Evolutionary conservation across 2,888 invertebrate genomes (phyloP), one percentile per base, ranked within the genome.

Genomic region (Operophtera brumata): DNA sequence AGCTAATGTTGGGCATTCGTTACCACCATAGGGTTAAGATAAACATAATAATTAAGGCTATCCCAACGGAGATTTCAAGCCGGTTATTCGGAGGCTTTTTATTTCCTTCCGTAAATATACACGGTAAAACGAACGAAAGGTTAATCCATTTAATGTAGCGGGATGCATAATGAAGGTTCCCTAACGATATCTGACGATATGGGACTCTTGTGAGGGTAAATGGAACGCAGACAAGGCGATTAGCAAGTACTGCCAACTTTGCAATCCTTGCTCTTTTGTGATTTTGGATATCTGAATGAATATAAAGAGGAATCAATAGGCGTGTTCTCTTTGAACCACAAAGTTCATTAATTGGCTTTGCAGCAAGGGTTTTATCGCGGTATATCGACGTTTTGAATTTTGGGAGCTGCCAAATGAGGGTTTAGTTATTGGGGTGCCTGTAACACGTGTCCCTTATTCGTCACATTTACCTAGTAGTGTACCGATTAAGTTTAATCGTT

Each of bases 1-100:
- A 75, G 62, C 69, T 71, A 75, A 78, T 77, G 74, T 67, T 55
- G 53, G 43, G 58, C 70, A 76, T 80, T 75, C 65, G 65, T 77
- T 73, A 71, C 68, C 56, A 61, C 58, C 66, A 66, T 68, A 69
- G 73, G 71, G 71, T 68, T 67, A 61, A 71, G 74, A 77, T 80
- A 77, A 77, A 72, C 72, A 75, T 76, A 71, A 76, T 78, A 71
- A 75, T 74, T 71, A 68, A 69, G 69, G 62, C 60, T 61, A 65
- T 73, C 69, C 62, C 52, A 49, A 59, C 57, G 56, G 68, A 70
- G 71, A 72, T 75, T 72, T 69, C 52, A 65, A 62, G 13, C 62
- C 64, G 63, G 64, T 66, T 63, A 67, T 69, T 66, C 55, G 54
- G 59, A 58, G 64, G 62, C 58, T 66, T 69, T 67, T 68, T 62